phyloP scores from a whole-genome alignment of 2,888 invertebrate species.

The Nephrotoma flavescens region DNA sequence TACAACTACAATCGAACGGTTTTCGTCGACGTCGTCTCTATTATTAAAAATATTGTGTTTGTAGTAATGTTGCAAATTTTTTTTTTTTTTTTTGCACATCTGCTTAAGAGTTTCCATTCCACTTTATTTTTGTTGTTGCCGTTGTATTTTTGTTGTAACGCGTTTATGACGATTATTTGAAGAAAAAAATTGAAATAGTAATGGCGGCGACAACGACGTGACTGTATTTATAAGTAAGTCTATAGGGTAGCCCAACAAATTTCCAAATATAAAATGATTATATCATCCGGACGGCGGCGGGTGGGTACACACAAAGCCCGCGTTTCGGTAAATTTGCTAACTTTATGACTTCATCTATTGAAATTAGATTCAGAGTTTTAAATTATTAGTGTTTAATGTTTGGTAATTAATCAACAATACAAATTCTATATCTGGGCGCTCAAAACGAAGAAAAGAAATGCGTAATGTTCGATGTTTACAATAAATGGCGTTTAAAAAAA shows the following conservation, averaged over 20 bases:
- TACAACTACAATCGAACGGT: neutral
- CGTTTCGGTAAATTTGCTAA: neutral
- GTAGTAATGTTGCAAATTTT: neutral
- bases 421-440: neutral
- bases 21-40: neutral
- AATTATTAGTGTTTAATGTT: neutral
- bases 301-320: neutral
- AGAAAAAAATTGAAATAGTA: neutral
- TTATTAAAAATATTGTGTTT: neutral
- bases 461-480: neutral
- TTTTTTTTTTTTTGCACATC: neutral
- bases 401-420: neutral
- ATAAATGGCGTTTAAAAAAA: neutral
- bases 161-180: neutral
- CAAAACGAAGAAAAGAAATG: neutral
- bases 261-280: neutral
- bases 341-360: neutral
- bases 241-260: neutral
- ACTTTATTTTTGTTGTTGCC: neutral
- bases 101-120: neutral
- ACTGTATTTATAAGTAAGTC: neutral
- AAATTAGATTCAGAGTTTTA: neutral
- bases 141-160: neutral
- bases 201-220: neutral
- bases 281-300: neutral